These are phyloP conservation scores for Micropterix aruncella DNA, from an alignment of 2,888 invertebrate genomes.

Conservation along the genomic window DNA sequence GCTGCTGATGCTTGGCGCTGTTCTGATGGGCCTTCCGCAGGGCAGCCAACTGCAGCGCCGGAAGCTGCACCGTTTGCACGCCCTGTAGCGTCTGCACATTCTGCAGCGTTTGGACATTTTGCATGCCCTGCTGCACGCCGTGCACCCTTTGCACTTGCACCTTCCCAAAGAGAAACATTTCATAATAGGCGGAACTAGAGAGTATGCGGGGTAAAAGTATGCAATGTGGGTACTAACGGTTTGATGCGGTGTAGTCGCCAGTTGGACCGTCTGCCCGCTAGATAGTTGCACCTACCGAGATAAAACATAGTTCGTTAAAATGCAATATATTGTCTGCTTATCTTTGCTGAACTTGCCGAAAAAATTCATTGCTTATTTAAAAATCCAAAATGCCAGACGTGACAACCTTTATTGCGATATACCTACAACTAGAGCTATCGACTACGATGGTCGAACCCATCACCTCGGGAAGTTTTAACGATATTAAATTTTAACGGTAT, in stretches of 20 bases:
- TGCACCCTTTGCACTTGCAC: background rate
- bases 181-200: too few species aligned
- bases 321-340: too few species aligned
- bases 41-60: background rate
- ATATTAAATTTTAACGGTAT: too few species aligned
- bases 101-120: background rate
- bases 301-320: background rate
- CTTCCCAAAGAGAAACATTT: background rate
- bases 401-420: too few species aligned
- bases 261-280: constrained; percentile 26
- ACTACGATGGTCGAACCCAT: too few species aligned
- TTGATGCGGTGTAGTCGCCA: constrained; percentile 15
- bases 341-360: too few species aligned
- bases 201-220: background rate
- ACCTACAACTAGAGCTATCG: too few species aligned
- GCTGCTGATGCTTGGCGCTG: background rate
- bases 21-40: background rate
- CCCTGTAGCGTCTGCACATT: background rate
- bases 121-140: background rate
- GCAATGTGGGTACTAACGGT: background rate
- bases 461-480: too few species aligned
- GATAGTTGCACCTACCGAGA: constrained; percentile 19
- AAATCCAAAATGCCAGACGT: too few species aligned
- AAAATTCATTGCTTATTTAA: too few species aligned
- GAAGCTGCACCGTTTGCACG: background rate